Base-by-base conservation (phyloP, 2,113 vertebrate species). In the Pedionomus torquatus region DNA sequence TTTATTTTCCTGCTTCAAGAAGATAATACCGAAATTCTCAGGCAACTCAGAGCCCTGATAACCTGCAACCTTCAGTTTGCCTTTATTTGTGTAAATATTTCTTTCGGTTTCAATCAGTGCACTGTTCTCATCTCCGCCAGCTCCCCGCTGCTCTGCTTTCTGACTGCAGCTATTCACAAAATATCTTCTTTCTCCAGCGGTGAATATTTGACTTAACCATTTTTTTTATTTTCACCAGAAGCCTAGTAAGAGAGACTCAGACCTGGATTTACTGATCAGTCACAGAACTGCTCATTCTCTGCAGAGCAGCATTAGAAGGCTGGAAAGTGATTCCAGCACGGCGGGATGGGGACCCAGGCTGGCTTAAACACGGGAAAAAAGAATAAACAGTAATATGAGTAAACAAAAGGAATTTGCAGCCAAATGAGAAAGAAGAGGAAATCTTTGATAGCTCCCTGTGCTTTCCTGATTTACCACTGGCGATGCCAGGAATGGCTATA, bases 71-170 rank as follows among this genome's bases (percentile, higher is more conserved):
- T 89, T 65, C 28, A 21, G 31, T 54, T 72, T 87, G 37, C n/a
- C 69, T 92, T 71, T 82, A 44, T 83, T 93, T 92, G 23, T 89
- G 43, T 80, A 87, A 93, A 61, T 65, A 71, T 33, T 91, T 76
- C 12, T 2, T 52, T 89, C 39, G 3, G 7, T 60, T 89, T 87
- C 64, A 51, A 48, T 65, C 61, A 92, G 48, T 77, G 33, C 13
- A 89, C 37, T 25, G 54, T 43, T 90, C 83, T 77, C 13, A 44
- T 72, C 17, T 58, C 69, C 28, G n/a, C 44, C 51, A 57, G 28
- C 35, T 92, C 44, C 28, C 19, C 37, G 7, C 11, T 33, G 19
- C 64, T 92, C 89, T 88, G 23, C 51, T 90, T 82, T 92, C 25
- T 88, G 49, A 60, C 7, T 10, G 30, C 52, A 63, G 49, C 12